phyloP scores from a whole-genome alignment of 92 coral and sea anemone species.

The Bergia sp. region DNA sequence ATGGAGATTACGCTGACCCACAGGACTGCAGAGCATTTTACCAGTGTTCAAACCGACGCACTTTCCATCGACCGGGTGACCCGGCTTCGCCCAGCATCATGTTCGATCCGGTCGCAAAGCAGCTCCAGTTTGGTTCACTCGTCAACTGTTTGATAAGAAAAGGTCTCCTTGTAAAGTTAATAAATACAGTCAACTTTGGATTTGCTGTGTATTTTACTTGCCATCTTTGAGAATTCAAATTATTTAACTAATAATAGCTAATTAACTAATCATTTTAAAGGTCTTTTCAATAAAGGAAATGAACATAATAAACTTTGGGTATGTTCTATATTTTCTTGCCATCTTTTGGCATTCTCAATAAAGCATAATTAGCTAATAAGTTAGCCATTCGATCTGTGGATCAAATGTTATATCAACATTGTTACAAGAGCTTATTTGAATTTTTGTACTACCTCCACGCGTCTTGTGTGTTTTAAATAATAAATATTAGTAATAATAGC shows the following conservation, averaged over 20 bases:
- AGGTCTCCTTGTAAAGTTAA: constrained; percentile 26
- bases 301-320: no score
- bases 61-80: neutral
- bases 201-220: neutral
- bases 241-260: neutral
- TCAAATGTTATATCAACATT: no score
- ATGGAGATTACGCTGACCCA: constrained; percentile 41
- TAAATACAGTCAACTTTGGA: neutral
- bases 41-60: constrained; percentile 15
- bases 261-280: no score
- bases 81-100: neutral
- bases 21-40: constrained; percentile 37
- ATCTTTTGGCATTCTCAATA: no score
- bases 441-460: no score
- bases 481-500: no score
- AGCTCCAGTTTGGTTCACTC: neutral
- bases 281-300: no score
- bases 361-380: no score
- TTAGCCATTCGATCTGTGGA: no score
- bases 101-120: constrained; percentile 8
- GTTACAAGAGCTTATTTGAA: no score
- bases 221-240: neutral
- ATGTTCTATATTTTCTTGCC: no score
- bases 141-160: constrained; percentile 27
- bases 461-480: no score